Base-by-base conservation (phyloP, 2,797 vertebrate genomes). In the Anableps anableps region DNA sequence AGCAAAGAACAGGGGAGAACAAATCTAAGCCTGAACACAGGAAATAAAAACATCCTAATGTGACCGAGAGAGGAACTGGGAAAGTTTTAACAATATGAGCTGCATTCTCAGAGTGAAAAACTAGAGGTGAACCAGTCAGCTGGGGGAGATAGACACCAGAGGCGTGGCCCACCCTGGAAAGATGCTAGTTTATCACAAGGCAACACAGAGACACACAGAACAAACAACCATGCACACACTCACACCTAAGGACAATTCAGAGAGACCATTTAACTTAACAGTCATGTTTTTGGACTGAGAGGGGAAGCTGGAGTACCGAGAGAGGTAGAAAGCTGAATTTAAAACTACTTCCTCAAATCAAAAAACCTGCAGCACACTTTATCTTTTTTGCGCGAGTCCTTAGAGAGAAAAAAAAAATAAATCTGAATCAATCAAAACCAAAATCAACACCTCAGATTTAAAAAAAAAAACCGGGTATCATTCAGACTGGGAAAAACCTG, bases 21-120 rank as follows among this genome's bases (percentile, higher is more conserved):
- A 58, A 70, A 50, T 51, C 3, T 50, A 21, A 26, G 26, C 45
- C n/a, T 38, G 38, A 53, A 77, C 1, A 70, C 51, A 50, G 60
- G 64, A 77, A 55, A 66, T 3, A 64, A 77, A 73, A 83, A 77
- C 68, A 75, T 68, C 21, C 26, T 26, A 71, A 45, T 17, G 31
- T 41, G 75, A 78, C 60, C 6, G 19, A 74, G 72, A 50, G 64
- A 85, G 68, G 66, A 76, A 66, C 43, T 50, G 26, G n/a, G 2
- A 9, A 23, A n/a, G 68, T 43, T 71, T 29, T n/a, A n/a, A 71
- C 41, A 16, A 41, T 5, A 23, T 5, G 41, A 41, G 13, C 2
- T 13, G 26, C 9, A 21, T n/a, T 13, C 26, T n/a, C 55, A 13
- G 5, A 34, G 38, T 43, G 11, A 70, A n/a, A 70, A 45, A 16